Evolutionary conservation across 2,113 vertebrate species (phyloP).

Genomic region (Chionis minor): DNA sequence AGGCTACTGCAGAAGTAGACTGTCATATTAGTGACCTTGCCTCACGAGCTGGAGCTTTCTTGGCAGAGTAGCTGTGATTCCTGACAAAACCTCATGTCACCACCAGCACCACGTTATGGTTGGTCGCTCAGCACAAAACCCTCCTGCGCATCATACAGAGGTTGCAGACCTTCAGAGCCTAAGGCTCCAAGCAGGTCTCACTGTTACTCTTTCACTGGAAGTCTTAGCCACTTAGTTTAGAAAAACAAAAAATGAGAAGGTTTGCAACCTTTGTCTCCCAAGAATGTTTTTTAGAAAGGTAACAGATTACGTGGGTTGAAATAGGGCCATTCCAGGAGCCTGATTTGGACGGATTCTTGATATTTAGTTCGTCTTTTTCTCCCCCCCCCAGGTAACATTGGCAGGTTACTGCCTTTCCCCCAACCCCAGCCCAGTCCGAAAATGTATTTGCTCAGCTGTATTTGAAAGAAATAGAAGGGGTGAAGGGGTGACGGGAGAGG

Average conservation of each 20-base stretch:
- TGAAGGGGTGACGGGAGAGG: not conserved
- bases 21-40: not conserved
- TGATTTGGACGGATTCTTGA: not conserved
- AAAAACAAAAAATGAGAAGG: not conserved
- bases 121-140: not conserved
- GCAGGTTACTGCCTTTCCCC: not conserved
- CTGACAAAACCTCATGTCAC: rapidly evolving
- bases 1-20: not conserved
- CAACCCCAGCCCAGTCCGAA: not conserved
- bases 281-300: not conserved
- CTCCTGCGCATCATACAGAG: not conserved
- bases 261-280: not conserved
- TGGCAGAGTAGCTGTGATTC: not conserved
- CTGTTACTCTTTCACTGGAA: not conserved
- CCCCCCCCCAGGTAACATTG: not conserved
- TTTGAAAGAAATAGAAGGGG: not conserved
- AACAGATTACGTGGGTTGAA: rapidly evolving
- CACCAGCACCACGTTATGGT: not conserved
- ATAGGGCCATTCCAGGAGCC: not conserved
- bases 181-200: not conserved
- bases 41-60: not conserved
- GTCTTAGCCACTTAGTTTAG: not conserved
- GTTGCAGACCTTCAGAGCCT: not conserved
- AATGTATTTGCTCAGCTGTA: not conserved
- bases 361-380: not conserved